A percentile compares a stretch with the other conserved stretches of the same genome.
phyloP scores from a whole-genome alignment of 2,113 vertebrate genomes.

The Neogale vison region DNA sequence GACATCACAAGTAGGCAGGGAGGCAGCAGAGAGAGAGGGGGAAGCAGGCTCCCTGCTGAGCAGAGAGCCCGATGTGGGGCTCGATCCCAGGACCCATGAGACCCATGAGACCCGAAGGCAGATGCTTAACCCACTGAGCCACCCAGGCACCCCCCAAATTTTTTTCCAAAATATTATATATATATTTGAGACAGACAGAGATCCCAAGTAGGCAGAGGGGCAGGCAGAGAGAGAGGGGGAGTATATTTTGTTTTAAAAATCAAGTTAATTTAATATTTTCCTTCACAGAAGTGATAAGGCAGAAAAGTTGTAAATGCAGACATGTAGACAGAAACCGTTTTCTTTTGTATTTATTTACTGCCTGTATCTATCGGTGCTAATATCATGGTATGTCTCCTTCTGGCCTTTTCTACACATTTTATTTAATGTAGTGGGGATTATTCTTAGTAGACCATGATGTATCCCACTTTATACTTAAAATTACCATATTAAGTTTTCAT shows the following conservation, averaged over 20 bases:
- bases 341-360: background rate
- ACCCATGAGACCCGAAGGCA: no score
- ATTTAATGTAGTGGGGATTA: background rate
- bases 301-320: background rate
- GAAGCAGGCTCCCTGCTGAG: no score
- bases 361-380: background rate
- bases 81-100: no score
- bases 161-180: no score
- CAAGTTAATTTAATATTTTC: slow-evolving; percentile 12
- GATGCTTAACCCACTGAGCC: no score
- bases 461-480: background rate
- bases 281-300: background rate
- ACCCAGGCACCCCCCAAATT: no score
- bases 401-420: background rate
- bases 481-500: background rate
- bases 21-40: no score
- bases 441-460: background rate
- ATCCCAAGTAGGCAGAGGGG: no score
- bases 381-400: background rate
- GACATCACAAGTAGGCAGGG: no score
- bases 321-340: background rate
- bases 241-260: background rate
- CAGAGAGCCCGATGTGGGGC: no score
- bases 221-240: no score
- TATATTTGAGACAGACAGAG: no score